Evolutionary conservation across 2,797 vertebrate species (phyloP), one percentile per base, ranked within the genome.

Genomic region (Bradypodion pumilum): DNA sequence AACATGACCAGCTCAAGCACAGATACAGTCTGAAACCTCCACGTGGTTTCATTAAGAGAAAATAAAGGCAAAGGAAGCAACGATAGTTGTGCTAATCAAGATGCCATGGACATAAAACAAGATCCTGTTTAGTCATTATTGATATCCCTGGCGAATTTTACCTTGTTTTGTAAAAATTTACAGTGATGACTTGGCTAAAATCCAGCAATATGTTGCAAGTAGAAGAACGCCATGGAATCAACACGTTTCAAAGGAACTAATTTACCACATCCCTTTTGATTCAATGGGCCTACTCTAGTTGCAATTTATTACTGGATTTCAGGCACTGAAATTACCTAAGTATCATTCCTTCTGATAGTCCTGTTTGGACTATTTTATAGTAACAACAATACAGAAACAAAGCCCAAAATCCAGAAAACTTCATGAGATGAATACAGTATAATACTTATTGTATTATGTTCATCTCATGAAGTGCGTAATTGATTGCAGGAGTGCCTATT

Each of bases 11-110:
- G 74, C 27, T 78, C 60, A 63, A 46, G 2, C 7, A 83, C 87
- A 85, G 74, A 74, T 16, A 70, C 4, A 62, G 69, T 3, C 56
- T 73, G 56, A 70, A 81, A 35, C 19, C 23, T 5, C 7, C 59
- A 81, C 77, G 80, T n/a, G 23, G 35, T 21, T 49, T 84, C 65
- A 65, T 56, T 72, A 76, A 84, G 66, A 66, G 0, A 37, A 66
- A 52, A 83, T 5, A 69, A 80, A 80, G 42, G 37, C 35, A 87
- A 76, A 80, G 82, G 69, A 76, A 87, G 74, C 63, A 79, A 81
- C 56, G 76, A 32, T 52, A 52, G 65, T 62, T 42, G 25, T 68
- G n/a, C n/a, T 62, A 73, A 32, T 85, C 66, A 62, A 81, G 40
- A 70, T 69, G 70, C 32, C 35, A 40, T 4, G 69, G 52, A 46